phyloP scores from a whole-genome alignment of 1,140 invertebrate species.

The Drosophila yakuba region DNA sequence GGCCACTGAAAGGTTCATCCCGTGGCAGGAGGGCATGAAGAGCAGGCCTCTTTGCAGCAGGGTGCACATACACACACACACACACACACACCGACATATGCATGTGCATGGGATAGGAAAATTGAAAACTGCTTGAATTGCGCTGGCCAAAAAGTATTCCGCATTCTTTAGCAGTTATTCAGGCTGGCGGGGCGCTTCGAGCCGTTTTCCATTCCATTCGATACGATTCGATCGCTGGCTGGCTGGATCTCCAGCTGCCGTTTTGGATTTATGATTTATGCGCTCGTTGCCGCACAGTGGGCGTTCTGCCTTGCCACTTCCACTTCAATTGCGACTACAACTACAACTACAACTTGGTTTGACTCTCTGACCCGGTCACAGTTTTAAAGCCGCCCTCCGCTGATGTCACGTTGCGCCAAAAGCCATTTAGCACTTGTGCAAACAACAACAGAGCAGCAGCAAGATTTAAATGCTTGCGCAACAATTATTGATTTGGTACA shows the following conservation, averaged over 20 bases:
- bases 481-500: slow-evolving; percentile 73
- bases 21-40: slow-evolving; percentile 12
- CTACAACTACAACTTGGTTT: not conserved
- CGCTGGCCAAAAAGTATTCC: slow-evolving; percentile 68
- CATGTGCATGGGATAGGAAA: slow-evolving; percentile 13
- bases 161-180: slow-evolving; percentile 56
- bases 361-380: slow-evolving; percentile 71
- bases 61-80: slow-evolving; percentile 17
- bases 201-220: slow-evolving; percentile 29
- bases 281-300: slow-evolving; percentile 57
- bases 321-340: not conserved
- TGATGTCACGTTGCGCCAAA: slow-evolving; percentile 55
- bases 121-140: slow-evolving; percentile 52
- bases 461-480: slow-evolving; percentile 66
- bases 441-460: slow-evolving; percentile 26
- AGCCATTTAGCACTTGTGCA: slow-evolving; percentile 54
- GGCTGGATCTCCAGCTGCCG: slow-evolving; percentile 51
- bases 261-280: slow-evolving; percentile 78
- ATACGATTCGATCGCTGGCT: slow-evolving; percentile 46
- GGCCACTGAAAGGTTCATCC: slow-evolving; percentile 28
- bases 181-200: slow-evolving; percentile 41
- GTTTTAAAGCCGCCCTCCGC: slow-evolving; percentile 11
- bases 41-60: slow-evolving; percentile 27
- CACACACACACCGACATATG: not conserved
- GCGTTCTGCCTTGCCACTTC: slow-evolving; percentile 23